phyloP scores from a whole-genome alignment of 2,888 invertebrate species.

The Bruchidius siliquastri region DNA sequence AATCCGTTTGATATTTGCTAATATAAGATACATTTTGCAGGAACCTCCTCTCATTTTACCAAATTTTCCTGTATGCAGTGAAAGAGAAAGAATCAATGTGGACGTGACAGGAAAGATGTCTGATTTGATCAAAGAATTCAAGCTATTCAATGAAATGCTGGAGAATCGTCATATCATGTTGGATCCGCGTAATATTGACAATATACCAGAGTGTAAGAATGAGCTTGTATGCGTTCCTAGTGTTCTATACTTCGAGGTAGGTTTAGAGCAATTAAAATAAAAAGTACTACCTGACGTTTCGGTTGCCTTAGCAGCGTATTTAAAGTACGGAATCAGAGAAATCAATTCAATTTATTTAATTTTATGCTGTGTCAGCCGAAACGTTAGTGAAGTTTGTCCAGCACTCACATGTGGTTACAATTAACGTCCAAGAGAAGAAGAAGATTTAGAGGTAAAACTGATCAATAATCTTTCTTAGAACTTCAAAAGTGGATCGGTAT shows the following conservation, averaged over 20 bases:
- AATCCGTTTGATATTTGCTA: conserved; percentile 3
- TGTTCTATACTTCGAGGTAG: background rate
- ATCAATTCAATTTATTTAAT: too few species aligned
- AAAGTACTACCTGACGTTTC: too few species aligned
- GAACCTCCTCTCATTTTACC: conserved; percentile 11
- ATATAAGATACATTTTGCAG: conserved; percentile 13
- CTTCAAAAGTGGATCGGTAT: conserved; percentile 16
- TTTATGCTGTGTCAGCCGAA: too few species aligned
- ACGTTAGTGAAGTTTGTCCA: too few species aligned
- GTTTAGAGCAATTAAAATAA: background rate
- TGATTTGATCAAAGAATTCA: conserved; percentile 21
- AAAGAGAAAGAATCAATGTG: conserved; percentile 15
- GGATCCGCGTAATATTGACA: background rate
- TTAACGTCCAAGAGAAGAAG: too few species aligned
- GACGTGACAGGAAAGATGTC: conserved; percentile 16
- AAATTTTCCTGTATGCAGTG: conserved; percentile 16
- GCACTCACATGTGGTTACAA: too few species aligned
- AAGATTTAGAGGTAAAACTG: too few species aligned
- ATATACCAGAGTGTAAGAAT: background rate
- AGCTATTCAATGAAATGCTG: conserved; percentile 20
- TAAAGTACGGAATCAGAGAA: too few species aligned
- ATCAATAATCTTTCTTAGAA: conserved; percentile 20
- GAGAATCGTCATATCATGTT: conserved; percentile 20
- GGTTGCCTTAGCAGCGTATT: too few species aligned
- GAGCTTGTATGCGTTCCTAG: background rate